Conservation (phyloP, 1,140 invertebrate species). For the Lutraria rhynchaena region DNA sequence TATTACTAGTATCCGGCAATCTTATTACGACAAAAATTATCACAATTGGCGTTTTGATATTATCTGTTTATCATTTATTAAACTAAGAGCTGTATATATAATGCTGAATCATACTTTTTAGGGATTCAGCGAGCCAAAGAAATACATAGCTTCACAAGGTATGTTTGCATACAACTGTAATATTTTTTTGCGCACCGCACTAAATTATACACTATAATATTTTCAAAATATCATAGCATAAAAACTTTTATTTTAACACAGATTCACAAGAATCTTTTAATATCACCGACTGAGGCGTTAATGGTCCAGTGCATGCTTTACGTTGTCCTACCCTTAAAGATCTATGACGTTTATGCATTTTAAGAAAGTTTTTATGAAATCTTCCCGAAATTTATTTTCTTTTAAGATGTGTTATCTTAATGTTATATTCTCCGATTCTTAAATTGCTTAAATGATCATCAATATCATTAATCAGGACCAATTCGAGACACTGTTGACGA, state of each 20-base stretch:
- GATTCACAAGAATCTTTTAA: background rate
- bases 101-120: background rate
- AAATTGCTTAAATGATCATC: too few species aligned
- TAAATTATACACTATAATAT: background rate
- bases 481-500: background rate
- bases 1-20: background rate
- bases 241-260: background rate
- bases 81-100: background rate
- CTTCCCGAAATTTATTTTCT: too few species aligned
- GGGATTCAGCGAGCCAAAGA: background rate
- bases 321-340: background rate
- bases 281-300: background rate
- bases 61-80: background rate
- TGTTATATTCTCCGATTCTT: too few species aligned
- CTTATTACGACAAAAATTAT: background rate
- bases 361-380: too few species aligned
- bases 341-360: background rate
- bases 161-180: background rate
- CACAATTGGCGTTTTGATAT: background rate
- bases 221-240: background rate
- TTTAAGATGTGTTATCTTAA: too few species aligned
- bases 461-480: too few species aligned
- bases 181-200: background rate
- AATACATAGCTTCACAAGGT: constrained; percentile 30
- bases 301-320: background rate